Base-by-base conservation (phyloP, 2,888 invertebrate species). In the Erebia aethiops region DNA sequence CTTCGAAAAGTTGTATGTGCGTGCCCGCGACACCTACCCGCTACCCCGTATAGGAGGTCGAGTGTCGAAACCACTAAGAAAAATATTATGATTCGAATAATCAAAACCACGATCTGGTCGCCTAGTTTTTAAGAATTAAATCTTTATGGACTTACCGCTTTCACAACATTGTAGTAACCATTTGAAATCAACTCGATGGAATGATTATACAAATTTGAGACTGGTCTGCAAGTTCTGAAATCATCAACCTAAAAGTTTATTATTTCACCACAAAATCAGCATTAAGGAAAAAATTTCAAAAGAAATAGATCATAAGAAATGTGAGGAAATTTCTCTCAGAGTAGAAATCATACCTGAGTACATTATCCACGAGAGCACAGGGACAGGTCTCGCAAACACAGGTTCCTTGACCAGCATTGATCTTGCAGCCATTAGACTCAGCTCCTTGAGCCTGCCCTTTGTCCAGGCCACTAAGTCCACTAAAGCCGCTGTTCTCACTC, bases 321-420 rank as follows among this genome's bases (percentile, higher is more conserved):
- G 35, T 35, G 35, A 35, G 35, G 7, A 35, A 35, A 35, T 35
- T 35, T 35, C 35, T 7, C 35, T 35, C 35, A 35, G 35, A n/a
- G 8, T n/a, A n/a, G n/a, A 52, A n/a, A 16, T 5, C n/a, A 7
- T 57, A 87, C 87, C 76, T 76, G 0, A 83, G 9, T 8, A 84
- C 62, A 18, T 77, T 76, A 0, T 84, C 84, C 13, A 88, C 77
- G 0, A 82, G 69, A 0, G 65, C 74, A 58, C 89, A 90, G 0
- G 88, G 84, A 54, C 90, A 90, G 0, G 80, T 66, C 0, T 78
- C 80, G 60, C 90, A 90, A 10, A 79, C 62, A 71, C 90, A 89
- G 9, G 70, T 35, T 3, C 70, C 75, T 4, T 71, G 65, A 0
- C 64, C 72, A 1, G 67, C 35, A 46, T 21, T 58, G 58, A 21